Conservation (phyloP, 2,113 vertebrate genomes). For the Aptenodytes forsteri region DNA sequence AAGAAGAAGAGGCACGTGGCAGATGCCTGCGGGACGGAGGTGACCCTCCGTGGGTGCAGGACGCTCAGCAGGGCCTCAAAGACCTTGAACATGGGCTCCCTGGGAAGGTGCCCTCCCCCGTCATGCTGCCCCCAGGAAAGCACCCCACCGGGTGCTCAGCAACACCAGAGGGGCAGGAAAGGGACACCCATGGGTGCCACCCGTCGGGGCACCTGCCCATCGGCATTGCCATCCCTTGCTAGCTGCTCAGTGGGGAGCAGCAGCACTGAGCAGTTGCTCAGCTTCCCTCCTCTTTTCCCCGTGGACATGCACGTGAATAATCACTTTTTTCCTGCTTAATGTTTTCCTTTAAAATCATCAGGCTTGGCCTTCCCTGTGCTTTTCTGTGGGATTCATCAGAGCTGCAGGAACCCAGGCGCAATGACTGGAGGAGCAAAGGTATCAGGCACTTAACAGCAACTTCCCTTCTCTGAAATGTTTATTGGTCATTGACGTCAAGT, state of each 20-base stretch:
- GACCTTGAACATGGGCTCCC: background rate
- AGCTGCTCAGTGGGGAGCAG: background rate
- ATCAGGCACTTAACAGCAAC: background rate
- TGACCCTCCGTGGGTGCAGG: background rate
- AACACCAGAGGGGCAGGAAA: background rate
- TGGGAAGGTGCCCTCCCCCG: background rate
- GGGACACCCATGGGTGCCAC: background rate
- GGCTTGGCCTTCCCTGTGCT: background rate
- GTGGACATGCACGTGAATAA: constrained; percentile 1
- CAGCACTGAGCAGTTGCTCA: background rate
- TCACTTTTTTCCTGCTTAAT: constrained; percentile 33
- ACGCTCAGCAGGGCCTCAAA: background rate
- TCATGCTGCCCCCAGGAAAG: background rate
- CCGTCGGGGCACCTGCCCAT: background rate
- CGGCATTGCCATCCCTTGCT: background rate
- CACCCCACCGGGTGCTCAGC: background rate
- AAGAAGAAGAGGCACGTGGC: background rate
- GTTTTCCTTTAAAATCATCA: constrained; percentile 44
- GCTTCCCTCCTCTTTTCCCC: constrained; percentile 11
- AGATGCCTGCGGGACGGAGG: background rate
- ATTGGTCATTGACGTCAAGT: constrained; percentile 61
- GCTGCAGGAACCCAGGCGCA: background rate
- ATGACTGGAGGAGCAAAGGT: background rate
- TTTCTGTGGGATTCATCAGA: constrained; percentile 37
- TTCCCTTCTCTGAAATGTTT: constrained; percentile 58